Base-by-base conservation (phyloP, 2,797 vertebrate genomes). In the Catharus ustulatus region DNA sequence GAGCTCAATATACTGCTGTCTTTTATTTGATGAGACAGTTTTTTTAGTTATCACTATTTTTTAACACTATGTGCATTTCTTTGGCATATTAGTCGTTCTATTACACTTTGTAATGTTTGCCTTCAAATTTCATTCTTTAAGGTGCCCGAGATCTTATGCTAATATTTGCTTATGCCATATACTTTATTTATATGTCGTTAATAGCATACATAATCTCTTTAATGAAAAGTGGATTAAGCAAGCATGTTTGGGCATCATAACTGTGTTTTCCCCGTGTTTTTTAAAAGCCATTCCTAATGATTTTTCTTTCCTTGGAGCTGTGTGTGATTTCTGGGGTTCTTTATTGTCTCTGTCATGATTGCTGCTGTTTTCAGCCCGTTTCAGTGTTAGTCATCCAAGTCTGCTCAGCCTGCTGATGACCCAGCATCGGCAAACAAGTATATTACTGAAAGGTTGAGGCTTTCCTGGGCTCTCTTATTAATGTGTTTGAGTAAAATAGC, bases 261-360 rank as follows among this genome's bases (percentile, higher is more conserved):
- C 19, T 23, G 7, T 11, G 45, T 55, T 84, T 79, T 48, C 32
- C 48, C 51, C 45, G 6, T 0, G 0, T 68, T 61, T 73, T 58
- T 66, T 32, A 22, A 24, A 77, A 59, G 45, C 2, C 0, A 5
- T 86, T 93, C 88, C 40, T 21, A 15, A 24, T 76, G 1, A 11
- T 59, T 40, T 79, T 91, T 51, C 29, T 84, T 77, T 40, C n/a
- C 21, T 20, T 13, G 40, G 77, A 90, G 58, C 81, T 76, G 69
- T 29, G 40, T 73, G 45, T 3, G 1, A 6, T 90, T 94, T 63
- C 87, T 3, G 22, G 42, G 67, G 38, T 83, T 80, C 52, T 94
- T 88, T 81, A 94, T 94, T 95, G 88, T 91, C 73, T 90, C 59
- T 95, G 64, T 90, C 81, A 29, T 52, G 87, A 77, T 38, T 71